These are phyloP conservation scores for Echiichthys vipera DNA, from an alignment of 2,797 vertebrate genomes.

Conservation along the genomic window DNA sequence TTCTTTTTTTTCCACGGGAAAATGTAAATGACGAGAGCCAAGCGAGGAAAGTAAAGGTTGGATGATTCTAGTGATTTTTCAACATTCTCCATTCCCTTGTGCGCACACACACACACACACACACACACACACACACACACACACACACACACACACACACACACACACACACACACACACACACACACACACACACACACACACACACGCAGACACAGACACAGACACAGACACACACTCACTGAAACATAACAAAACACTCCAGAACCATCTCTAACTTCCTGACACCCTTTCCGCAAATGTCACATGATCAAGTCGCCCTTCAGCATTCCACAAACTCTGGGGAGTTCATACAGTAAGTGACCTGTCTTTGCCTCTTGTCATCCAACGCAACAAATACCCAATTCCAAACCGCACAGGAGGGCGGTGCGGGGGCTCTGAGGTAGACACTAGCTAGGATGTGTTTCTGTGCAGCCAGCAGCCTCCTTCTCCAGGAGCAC, in stretches of 20 bases:
- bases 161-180: not conserved
- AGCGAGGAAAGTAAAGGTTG: constrained; percentile 43
- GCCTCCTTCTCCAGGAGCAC: constrained; percentile 73
- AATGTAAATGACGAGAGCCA: constrained; percentile 16
- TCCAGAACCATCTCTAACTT: constrained; percentile 2
- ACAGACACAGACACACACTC: not conserved
- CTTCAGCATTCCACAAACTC: constrained; percentile 30
- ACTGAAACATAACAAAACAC: not conserved
- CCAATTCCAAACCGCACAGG: constrained; percentile 1
- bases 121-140: not conserved
- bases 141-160: not conserved
- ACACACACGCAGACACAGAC: not conserved
- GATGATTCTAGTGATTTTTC: constrained; percentile 4
- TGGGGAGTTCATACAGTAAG: constrained; percentile 34
- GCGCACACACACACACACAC: not conserved
- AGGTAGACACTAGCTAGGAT: constrained; percentile 29
- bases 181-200: not conserved
- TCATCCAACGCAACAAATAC: constrained; percentile 7
- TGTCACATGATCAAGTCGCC: constrained; percentile 4
- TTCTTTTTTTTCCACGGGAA: not conserved
- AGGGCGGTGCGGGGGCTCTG: constrained; percentile 14
- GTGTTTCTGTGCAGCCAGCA: constrained; percentile 64
- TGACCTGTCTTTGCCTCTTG: constrained; percentile 33
- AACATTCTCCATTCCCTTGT: not conserved
- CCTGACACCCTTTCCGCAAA: constrained; percentile 9